Evolutionary conservation across 2,797 vertebrate species (phyloP), one percentile per base, ranked within the genome.

Genomic region (Anomalospiza imberbis): DNA sequence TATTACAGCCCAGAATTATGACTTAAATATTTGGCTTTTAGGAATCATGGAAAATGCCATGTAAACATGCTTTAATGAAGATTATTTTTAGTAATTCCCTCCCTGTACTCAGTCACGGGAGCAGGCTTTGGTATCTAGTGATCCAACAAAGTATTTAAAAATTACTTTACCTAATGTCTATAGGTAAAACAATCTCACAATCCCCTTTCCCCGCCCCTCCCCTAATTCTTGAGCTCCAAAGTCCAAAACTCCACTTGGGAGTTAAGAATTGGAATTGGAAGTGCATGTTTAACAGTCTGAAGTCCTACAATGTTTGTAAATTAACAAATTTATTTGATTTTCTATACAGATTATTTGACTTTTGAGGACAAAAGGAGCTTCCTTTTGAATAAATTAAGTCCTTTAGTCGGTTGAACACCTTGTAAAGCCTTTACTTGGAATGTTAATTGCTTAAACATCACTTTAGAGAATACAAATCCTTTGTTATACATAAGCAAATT

Each of bases 41-140:
- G 57, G 47, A 28, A 79, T 34, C 19, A 31, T 70, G 44, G 36
- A 58, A 90, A 94, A 82, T 40, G 58, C 62, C 31, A 38, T 44
- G 26, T 79, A 82, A 86, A 36, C 32, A 34, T 32, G 15, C 40
- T 81, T 16, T 62, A 57, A 55, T 84, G 36, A 86, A 72, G 70
- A 66, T 81, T 68, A 54, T 25, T 73, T 60, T 44, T 68, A 78
- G 50, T 72, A 67, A 71, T 74, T 71, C 38, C 10, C 4, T 24
- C 4, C 26, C 20, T 53, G 16, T 47, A 50, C 13, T 6, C n/a
- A 54, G 50, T 16, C 4, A 7, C 1, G 0, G 9, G 28, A 10
- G 7, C 13, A 47, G 36, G 13, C 44, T 91, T 80, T 83, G 22
- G 7, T 89, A 34, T 54, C 28, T 62, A 45, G 48, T 77, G 42